Percentiles rank a stretch among this genome's conserved stretches.
Conservation (phyloP, 2,797 vertebrate genomes). For the Sylvilagus floridanus region DNA sequence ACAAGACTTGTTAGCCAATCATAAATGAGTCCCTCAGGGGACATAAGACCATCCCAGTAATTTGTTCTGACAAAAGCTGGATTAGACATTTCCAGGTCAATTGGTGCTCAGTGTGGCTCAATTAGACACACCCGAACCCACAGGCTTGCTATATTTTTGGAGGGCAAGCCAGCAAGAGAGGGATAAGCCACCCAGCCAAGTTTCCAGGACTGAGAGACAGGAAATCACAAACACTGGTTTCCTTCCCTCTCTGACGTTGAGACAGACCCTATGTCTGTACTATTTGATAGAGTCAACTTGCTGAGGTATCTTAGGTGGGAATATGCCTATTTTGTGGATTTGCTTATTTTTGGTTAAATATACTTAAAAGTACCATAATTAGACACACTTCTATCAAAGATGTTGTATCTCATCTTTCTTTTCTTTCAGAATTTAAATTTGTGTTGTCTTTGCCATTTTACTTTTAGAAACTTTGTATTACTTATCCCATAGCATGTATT, state of each 20-base stretch:
- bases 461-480: constrained; percentile 28
- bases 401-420: constrained; percentile 38
- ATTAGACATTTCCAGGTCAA: constrained; percentile 74
- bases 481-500: not conserved
- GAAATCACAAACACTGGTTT: not conserved
- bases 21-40: constrained; percentile 25
- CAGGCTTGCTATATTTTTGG: constrained; percentile 61
- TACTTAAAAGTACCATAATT: constrained; percentile 38
- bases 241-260: not conserved
- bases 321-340: not conserved
- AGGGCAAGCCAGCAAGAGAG: not conserved
- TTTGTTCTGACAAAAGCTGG: constrained; percentile 75
- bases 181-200: not conserved
- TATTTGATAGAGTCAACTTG: not conserved
- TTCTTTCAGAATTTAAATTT: constrained; percentile 40
- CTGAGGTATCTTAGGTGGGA: not conserved
- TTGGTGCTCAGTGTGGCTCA: constrained; percentile 57
- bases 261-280: not conserved
- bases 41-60: constrained; percentile 31
- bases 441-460: constrained; percentile 51
- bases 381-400: constrained; percentile 24
- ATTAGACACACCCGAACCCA: constrained; percentile 44
- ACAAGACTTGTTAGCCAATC: not conserved
- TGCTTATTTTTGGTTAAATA: constrained; percentile 38
- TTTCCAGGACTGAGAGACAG: not conserved